These are phyloP conservation scores for Rotaria socialis DNA, from an alignment of 2,888 invertebrate genomes.

Conservation along the genomic window DNA sequence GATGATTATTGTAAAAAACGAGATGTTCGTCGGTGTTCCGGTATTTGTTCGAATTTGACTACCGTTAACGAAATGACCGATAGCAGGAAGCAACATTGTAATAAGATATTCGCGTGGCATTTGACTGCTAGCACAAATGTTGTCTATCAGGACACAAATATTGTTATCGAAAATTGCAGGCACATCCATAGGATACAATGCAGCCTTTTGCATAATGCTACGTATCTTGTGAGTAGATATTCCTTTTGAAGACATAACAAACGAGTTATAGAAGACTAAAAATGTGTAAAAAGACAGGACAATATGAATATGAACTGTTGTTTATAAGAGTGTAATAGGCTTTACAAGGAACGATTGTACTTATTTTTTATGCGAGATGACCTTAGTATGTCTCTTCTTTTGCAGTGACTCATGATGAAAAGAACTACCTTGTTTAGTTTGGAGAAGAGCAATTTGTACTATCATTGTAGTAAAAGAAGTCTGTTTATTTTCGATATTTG, in stretches of 20 bases:
- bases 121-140: not conserved
- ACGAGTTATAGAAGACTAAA: not conserved
- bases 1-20: not conserved
- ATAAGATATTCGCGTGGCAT: not conserved
- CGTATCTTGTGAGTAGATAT: not conserved
- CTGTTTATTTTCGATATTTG: not conserved
- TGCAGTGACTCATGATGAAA: not conserved
- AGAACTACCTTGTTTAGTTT: not conserved
- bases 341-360: not conserved
- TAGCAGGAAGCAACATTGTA: not conserved
- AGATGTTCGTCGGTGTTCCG: not conserved
- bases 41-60: not conserved
- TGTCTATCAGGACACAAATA: not conserved
- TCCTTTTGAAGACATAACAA: slow-evolving; percentile 4
- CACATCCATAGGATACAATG: not conserved
- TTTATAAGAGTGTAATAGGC: not conserved
- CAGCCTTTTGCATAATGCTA: not conserved
- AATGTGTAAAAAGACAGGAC: not conserved
- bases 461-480: not conserved
- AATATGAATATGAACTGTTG: not conserved
- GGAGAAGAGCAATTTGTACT: not conserved
- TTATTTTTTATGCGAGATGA: not conserved
- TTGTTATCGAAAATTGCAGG: not conserved
- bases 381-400: not conserved
- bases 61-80: not conserved